phyloP scores from a whole-genome alignment of 35 echinoderm and acorn worm genomes.

The Heliocidaris erythrogramma region DNA sequence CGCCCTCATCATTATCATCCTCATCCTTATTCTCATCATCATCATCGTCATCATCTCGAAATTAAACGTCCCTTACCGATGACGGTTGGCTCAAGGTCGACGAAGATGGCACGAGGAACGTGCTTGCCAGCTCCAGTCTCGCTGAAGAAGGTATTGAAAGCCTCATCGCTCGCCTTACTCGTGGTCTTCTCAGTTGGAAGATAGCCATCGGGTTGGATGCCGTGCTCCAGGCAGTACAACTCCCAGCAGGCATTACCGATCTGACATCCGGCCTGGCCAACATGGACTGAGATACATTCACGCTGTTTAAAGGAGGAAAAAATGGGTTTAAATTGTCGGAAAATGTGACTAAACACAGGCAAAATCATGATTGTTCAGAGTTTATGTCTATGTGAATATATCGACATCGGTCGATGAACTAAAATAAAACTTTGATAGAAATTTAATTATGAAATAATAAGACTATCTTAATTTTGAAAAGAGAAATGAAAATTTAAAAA shows the following conservation, averaged over 20 bases:
- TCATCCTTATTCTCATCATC: neutral
- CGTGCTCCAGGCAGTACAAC: slow-evolving; percentile 66
- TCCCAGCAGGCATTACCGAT: slow-evolving; percentile 80
- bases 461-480: no score
- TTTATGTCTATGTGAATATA: no score
- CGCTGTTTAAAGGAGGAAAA: slow-evolving; percentile 50
- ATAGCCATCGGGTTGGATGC: slow-evolving; percentile 72
- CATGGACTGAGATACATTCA: slow-evolving; percentile 75
- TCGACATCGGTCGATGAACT: no score
- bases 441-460: no score
- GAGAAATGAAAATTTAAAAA: no score
- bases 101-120: slow-evolving; percentile 55
- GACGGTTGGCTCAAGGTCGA: slow-evolving; percentile 64
- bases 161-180: neutral
- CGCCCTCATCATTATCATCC: neutral
- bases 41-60: neutral
- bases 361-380: no score
- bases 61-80: slow-evolving; percentile 38
- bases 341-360: no score
- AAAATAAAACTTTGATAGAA: no score
- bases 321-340: neutral
- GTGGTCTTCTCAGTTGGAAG: slow-evolving; percentile 43
- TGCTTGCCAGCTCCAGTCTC: slow-evolving; percentile 51
- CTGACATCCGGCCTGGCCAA: slow-evolving; percentile 70
- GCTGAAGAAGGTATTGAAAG: slow-evolving; percentile 57